These are phyloP conservation scores for Oenanthe melanoleuca DNA, from an alignment of 2,113 vertebrate genomes.

Conservation along the genomic window DNA sequence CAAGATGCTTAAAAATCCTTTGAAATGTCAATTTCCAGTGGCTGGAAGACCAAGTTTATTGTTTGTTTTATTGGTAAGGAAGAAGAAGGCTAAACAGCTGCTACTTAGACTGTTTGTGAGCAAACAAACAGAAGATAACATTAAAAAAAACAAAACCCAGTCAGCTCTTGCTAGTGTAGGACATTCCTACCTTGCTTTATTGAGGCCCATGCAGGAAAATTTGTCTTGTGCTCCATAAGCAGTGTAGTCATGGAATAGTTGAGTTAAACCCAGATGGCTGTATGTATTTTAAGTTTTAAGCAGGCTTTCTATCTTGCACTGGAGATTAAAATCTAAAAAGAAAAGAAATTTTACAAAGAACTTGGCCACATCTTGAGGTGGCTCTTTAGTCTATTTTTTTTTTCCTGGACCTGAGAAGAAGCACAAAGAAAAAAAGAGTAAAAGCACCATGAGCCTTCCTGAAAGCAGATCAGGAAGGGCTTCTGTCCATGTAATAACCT, in stretches of 20 bases:
- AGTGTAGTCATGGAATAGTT: neutral
- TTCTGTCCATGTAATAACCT: neutral
- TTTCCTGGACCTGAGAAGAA: neutral
- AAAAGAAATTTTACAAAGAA: neutral
- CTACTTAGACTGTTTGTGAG: neutral
- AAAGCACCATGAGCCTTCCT: neutral
- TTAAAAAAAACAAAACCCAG: neutral
- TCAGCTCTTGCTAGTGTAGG: neutral
- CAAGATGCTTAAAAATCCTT: neutral
- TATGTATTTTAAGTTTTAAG: neutral
- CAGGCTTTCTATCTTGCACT: accelerated
- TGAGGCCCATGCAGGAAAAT: neutral
- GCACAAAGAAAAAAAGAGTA: neutral
- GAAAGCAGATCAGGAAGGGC: accelerated
- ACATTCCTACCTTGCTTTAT: neutral
- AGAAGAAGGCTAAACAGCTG: neutral
- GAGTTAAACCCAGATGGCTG: neutral
- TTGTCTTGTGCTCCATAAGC: neutral
- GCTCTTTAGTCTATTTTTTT: too few species aligned
- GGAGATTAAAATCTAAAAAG: accelerated
- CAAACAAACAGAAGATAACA: neutral
- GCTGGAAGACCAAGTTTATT: neutral
- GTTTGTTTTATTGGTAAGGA: neutral
- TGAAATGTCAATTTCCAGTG: neutral
- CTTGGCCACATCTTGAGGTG: accelerated